These are phyloP conservation scores for Plemyria rubiginata DNA, from an alignment of 2,888 invertebrate genomes.

Conservation along the genomic window DNA sequence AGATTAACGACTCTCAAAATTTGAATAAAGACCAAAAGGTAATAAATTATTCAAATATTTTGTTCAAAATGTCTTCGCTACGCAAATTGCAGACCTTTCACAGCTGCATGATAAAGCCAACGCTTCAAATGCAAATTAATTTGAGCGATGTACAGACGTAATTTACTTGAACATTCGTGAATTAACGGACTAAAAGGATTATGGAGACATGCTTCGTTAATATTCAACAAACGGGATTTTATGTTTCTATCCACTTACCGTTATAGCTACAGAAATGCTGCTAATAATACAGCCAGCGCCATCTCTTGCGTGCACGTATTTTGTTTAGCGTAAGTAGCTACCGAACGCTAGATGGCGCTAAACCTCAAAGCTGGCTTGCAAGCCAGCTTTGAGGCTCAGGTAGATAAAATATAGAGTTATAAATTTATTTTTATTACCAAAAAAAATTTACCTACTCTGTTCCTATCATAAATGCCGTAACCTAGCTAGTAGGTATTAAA, in stretches of 20 bases:
- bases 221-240: slow-evolving; percentile 52
- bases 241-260: slow-evolving; percentile 23
- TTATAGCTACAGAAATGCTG: background rate
- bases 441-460: background rate
- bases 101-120: slow-evolving; percentile 47
- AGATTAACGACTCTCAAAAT: background rate
- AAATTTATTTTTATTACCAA: no score
- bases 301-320: slow-evolving; percentile 41
- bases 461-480: background rate
- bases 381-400: no score
- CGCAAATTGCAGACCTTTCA: slow-evolving; percentile 41
- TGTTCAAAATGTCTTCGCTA: slow-evolving; percentile 17
- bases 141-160: slow-evolving; percentile 53
- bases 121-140: slow-evolving; percentile 64
- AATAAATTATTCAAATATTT: slow-evolving; percentile 5
- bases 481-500: slow-evolving; percentile 7
- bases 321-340: background rate
- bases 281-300: slow-evolving; percentile 40
- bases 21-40: background rate
- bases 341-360: slow-evolving; percentile 47
- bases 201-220: slow-evolving; percentile 51
- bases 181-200: slow-evolving; percentile 36
- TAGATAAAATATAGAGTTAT: no score
- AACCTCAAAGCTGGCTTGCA: no score
- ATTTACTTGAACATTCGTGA: slow-evolving; percentile 58